Base-by-base conservation (phyloP, 2,797 vertebrate species). In the Brotula barbata region DNA sequence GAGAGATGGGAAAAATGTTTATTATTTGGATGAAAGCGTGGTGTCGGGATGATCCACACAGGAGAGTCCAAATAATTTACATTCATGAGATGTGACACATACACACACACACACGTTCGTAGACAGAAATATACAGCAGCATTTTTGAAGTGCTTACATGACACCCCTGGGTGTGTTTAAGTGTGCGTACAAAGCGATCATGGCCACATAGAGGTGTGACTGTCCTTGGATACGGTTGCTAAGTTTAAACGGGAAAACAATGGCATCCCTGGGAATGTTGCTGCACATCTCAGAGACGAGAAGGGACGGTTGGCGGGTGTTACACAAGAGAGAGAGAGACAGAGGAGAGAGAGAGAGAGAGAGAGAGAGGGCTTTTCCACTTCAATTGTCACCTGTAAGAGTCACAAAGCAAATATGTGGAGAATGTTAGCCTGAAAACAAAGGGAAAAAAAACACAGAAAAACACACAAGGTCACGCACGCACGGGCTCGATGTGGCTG, bases 211-310 rank as follows among this genome's bases (percentile, higher is more conserved):
- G 58, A 82, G 81, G 75, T 68, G 66, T 45, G 56, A 36, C 62
- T 66, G 64, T 54, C 2, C 71, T 21, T 85, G 42, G 85, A 79
- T 83, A 90, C 78, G 0, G 88, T 90, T 89, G 81, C 89, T 83
- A 87, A 88, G 85, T 78, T 83, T 58, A 54, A 49, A 43, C 57
- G 37, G 64, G 44, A 61, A 53, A 33, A 59, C 64, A 11, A 36
- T 3, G 34, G 7, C 19, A 11, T 65, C 71, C 58, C 73, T 68
- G 68, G 85, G 72, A 68, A 64, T 85, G 87, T 80, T 66, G 55
- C 9, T 17, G 34, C 7, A 64, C 77, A 82, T 75, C 78, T 81
- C 80, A 85, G 64, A 56, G 58, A 8, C 62, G 17, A 64, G 31
- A 11, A 33, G 6, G 11, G 31, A 6, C 31, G 11, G 31, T 33